Base-by-base conservation (phyloP, 2,888 invertebrate genomes). In the Bhutanitis thaidina region DNA sequence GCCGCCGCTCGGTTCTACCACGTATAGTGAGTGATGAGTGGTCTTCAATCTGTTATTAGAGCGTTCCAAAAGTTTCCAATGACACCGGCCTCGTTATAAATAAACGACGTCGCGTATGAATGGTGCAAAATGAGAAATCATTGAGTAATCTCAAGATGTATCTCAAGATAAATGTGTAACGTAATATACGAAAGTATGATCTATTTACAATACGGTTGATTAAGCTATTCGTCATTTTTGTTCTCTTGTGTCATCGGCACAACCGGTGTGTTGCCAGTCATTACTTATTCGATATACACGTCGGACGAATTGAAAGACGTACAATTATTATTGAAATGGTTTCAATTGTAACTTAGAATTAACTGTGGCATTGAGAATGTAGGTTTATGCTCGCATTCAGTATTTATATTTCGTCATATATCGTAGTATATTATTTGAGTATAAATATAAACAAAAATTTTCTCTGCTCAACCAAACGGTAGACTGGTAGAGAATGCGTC, bases 121-220 rank as follows among this genome's bases (percentile, higher is more conserved):
- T 39, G 38, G 20, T 20, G 7, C 30, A 12, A 27, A 27, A 45
- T 32, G 38, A 39, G 16, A 32, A 16, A 27, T 36, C 15, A 39
- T 46, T 46, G 16, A 27, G 30, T 20, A 39, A 39, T 39, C 10
- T 46, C 20, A 16, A 39, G n/a, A n/a, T n/a, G n/a, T n/a, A n/a
- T n/a, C n/a, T n/a, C n/a, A n/a, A n/a, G n/a, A n/a, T n/a, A n/a
- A 45, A 32, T 14, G 13, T 27, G 32, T 12, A 16, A 13, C 39
- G n/a, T 29, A 12, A n/a, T 32, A 29, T 10, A 30, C 7, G 16
- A 27, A 50, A 40, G 25, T 15, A 25, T 34, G 50, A 39, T 50
- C 44, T 44, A 50, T 50, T 29, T 50, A 50, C 50, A 50, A 50
- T 50, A 35, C 29, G 50, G 15, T 44, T 50, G 39, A 50, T 50